Percentiles rank a stretch among this genome's conserved stretches.
Conservation (phyloP, 2,888 invertebrate genomes). For the Drosophila robusta region DNA sequence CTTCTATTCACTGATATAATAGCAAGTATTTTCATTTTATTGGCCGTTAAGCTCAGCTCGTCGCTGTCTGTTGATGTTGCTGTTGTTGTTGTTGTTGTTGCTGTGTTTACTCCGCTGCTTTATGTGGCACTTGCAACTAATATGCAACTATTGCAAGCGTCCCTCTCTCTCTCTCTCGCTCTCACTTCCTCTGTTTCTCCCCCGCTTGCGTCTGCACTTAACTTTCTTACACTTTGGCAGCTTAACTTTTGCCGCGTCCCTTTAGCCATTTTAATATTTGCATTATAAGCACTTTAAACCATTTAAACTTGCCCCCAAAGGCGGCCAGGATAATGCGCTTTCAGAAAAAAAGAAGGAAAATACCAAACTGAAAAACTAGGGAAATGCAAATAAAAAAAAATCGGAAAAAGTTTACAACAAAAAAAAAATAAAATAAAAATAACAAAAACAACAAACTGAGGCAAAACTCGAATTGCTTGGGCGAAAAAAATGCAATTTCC, state of each 20-base stretch:
- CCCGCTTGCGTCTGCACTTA: constrained; percentile 17
- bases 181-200: too few relatives aligned
- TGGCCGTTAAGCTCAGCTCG: constrained; percentile 42
- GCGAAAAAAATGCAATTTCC: constrained; percentile 79
- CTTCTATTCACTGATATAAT: constrained; percentile 3
- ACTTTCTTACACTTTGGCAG: constrained; percentile 63
- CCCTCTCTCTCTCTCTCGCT: background rate
- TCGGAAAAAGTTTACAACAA: constrained; percentile 42
- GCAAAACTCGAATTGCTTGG: constrained; percentile 45
- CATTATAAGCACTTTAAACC: constrained; percentile 77
- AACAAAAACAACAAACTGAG: constrained; percentile 13
- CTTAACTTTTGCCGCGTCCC: constrained; percentile 67
- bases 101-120: constrained; percentile 20
- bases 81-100: constrained; percentile 3
- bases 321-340: constrained; percentile 57
- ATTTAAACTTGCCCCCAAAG: constrained; percentile 70
- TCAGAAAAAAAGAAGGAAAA: constrained; percentile 1
- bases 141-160: constrained; percentile 53
- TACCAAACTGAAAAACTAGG: constrained; percentile 31
- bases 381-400: constrained; percentile 44
- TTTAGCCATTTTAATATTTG: constrained; percentile 70
- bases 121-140: constrained; percentile 58
- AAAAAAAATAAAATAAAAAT: too few relatives aligned
- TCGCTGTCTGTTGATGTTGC: constrained; percentile 4
- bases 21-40: constrained; percentile 48